Evolutionary conservation across 2,113 vertebrate genomes (phyloP).

Genomic region (Smithornis capensis): DNA sequence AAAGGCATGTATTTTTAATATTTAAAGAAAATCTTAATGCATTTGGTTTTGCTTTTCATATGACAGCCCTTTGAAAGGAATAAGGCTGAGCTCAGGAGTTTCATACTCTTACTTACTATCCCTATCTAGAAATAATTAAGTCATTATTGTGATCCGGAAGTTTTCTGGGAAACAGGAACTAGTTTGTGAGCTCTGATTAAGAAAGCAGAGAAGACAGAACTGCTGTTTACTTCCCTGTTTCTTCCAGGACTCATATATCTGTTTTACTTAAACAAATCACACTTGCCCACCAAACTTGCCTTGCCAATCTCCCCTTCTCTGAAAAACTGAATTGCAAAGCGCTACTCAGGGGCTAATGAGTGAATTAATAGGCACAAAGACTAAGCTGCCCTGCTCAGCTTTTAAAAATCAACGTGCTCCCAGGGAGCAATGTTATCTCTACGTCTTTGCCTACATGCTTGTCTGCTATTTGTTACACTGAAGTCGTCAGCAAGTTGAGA

Average conservation of each 20-base stretch:
- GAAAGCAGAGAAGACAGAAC: background rate
- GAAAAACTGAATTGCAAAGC: background rate
- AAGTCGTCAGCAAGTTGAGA: background rate
- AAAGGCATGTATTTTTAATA: background rate
- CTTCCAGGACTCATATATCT: background rate
- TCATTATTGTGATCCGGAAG: background rate
- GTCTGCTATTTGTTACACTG: background rate
- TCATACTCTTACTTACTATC: background rate
- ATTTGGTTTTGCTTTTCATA: background rate
- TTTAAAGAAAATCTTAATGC: background rate
- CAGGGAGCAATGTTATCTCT: background rate
- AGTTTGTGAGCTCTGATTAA: background rate
- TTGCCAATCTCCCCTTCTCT: background rate
- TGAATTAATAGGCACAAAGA: background rate
- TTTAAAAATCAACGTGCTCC: background rate
- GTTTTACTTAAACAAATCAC: background rate
- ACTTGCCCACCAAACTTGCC: background rate
- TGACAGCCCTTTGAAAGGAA: background rate
- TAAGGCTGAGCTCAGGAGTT: background rate
- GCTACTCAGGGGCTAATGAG: background rate
- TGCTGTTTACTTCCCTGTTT: background rate
- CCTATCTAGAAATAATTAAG: background rate
- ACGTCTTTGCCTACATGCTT: background rate
- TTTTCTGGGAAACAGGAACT: conserved; percentile 2
- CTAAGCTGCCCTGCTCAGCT: background rate